Conservation (phyloP, 2,113 vertebrate species). For the Benitochromis conjunctus region DNA sequence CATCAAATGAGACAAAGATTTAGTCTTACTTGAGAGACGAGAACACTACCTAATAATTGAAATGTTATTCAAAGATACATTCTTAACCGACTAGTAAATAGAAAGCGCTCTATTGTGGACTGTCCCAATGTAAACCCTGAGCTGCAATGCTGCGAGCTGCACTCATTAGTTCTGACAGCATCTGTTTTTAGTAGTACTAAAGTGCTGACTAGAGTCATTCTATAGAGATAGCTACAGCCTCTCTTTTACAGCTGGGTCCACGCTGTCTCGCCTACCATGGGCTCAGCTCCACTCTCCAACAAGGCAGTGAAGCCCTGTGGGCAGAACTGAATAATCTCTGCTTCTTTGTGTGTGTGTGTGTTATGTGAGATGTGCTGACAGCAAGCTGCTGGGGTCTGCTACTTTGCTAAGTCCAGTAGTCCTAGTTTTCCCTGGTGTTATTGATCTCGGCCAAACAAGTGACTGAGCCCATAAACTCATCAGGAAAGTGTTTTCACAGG, state of each 20-base stretch:
- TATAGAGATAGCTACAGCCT: conserved; percentile 36
- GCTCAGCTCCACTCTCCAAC: background rate
- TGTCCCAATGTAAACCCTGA: conserved; percentile 5
- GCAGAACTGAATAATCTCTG: background rate
- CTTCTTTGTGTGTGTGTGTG: background rate
- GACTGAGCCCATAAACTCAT: background rate
- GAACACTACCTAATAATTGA: background rate
- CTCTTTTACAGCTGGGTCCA: conserved; percentile 28
- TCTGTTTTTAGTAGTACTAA: conserved; percentile 49
- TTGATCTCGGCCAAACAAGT: background rate
- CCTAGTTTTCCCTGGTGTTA: background rate
- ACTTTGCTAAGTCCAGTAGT: background rate
- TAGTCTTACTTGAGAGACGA: background rate
- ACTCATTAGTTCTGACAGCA: conserved; percentile 46
- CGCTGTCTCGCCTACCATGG: conserved; percentile 15
- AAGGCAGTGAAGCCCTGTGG: conserved; percentile 2
- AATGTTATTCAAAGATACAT: background rate
- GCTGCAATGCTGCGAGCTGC: background rate
- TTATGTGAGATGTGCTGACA: conserved; percentile 3
- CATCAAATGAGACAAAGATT: background rate
- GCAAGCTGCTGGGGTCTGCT: conserved; percentile 3
- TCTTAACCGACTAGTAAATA: background rate
- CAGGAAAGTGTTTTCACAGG: background rate
- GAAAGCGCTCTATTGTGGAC: background rate
- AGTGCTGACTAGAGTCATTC: conserved; percentile 59